Base-by-base conservation (phyloP, 1,140 invertebrate species). In the Parasteatoda tepidariorum region DNA sequence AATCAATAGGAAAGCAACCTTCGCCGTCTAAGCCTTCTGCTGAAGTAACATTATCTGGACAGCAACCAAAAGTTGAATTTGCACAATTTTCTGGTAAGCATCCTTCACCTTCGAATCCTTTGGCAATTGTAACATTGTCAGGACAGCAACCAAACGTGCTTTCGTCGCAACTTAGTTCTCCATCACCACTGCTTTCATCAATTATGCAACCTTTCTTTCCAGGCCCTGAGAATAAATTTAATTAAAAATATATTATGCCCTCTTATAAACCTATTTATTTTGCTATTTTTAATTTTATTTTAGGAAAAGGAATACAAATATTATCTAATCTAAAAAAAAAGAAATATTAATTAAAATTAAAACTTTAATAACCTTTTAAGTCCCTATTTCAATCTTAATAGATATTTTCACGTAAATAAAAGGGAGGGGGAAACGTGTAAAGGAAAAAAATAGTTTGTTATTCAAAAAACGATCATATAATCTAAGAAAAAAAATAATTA, bases 81-180 rank as follows among this genome's bases (percentile, higher is more conserved):
- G 22, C 38, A 30, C 85, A 86, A 3, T 76, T 33, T 75, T 67
- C 71, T 7, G 62, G 30, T 9, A 18, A 15, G 22, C 84, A 84
- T 11, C 84, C 84, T 61, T 48, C 84, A 26, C 1, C 95, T 94
- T 9, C 74, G 6, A 61, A 57, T 4, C 85, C 85, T 31, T 9
- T 93, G 15, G 96, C 95, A 2, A 94, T 90, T n/a, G 92, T 90
- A 85, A 95, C 93, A 86, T 97, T 96, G 87, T 98, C 96, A 0
- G 94, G 94, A 87, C 97, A 98, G 88, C 97, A 98, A 88, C 87
- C 92, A 91, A 89, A 84, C 89, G 97, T 98, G 0, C 96, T 96
- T 88, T 97, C 94, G 34, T 91, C 89, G 84, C 93, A 92, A 86
- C 31, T 85, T 38, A 61, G 48, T 13, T 68, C 70, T 2, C 48